These are phyloP conservation scores for Drosophila saltans DNA, from an alignment of 1,140 invertebrate species.

Conservation along the genomic window DNA sequence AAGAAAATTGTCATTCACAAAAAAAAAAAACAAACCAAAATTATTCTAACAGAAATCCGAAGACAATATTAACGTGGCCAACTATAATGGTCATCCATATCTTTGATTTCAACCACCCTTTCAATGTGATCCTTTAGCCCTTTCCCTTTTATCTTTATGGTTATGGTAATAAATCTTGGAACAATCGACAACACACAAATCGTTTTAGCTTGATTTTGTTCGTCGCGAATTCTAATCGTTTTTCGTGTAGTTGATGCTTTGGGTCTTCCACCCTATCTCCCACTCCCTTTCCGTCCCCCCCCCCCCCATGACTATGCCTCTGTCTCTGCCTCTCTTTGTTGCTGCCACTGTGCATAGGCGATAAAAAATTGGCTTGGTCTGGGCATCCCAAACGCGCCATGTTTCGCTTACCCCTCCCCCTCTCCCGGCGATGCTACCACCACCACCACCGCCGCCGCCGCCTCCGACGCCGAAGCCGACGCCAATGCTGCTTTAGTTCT, in stretches of 20 bases:
- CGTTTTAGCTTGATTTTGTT: no score
- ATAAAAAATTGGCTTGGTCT: slow-evolving; percentile 61
- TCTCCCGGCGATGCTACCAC: slow-evolving; percentile 10
- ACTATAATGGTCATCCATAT: background rate
- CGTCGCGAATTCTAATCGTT: background rate
- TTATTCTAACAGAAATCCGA: slow-evolving; percentile 49
- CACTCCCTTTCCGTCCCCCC: background rate
- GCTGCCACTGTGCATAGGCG: slow-evolving; percentile 23
- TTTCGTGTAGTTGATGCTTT: background rate
- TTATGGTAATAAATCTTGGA: no score
- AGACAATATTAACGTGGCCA: slow-evolving; percentile 1
- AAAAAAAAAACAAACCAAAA: slow-evolving; percentile 40
- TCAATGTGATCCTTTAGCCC: no score
- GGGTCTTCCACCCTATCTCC: background rate
- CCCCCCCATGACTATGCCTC: background rate
- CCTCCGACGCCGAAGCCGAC: slow-evolving; percentile 19
- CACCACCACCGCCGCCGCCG: slow-evolving; percentile 29
- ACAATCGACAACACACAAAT: no score
- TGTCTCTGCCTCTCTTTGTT: background rate
- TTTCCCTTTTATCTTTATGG: no score
- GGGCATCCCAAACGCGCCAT: slow-evolving; percentile 44
- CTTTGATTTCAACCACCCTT: no score
- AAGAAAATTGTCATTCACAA: slow-evolving; percentile 27
- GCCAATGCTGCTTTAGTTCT: slow-evolving; percentile 20
- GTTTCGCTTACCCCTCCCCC: background rate